These are phyloP conservation scores for Leptodirus hochenwartii DNA, from an alignment of 2,888 invertebrate genomes.

Conservation along the genomic window DNA sequence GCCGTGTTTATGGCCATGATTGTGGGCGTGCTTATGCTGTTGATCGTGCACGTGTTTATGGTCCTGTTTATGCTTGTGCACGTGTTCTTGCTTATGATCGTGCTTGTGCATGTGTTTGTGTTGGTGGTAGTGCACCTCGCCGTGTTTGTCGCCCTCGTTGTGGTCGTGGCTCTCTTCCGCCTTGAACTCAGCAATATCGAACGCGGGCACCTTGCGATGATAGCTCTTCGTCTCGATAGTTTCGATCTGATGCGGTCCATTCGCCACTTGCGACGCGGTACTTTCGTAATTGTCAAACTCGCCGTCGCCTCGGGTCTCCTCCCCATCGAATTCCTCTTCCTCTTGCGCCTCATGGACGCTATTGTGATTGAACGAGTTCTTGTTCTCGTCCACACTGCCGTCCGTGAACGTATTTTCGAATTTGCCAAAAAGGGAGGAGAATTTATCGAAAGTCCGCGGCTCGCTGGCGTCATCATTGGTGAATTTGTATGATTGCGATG, in stretches of 20 bases:
- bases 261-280: constrained; percentile 8
- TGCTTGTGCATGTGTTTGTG: constrained; percentile 11
- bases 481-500: no score
- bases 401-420: no score
- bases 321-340: no score
- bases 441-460: no score
- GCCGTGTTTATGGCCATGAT: constrained; percentile 8
- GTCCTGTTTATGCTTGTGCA: constrained; percentile 11
- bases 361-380: no score
- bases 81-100: constrained; percentile 10
- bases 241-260: constrained; percentile 12
- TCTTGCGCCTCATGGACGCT: no score
- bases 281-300: constrained; percentile 9
- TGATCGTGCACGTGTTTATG: constrained; percentile 10
- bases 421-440: no score
- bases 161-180: constrained; percentile 8
- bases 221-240: constrained; percentile 11
- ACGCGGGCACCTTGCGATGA: constrained; percentile 11
- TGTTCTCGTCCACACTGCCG: no score
- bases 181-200: constrained; percentile 8
- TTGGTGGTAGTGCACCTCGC: constrained; percentile 10
- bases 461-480: no score
- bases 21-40: constrained; percentile 9
- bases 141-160: constrained; percentile 9
- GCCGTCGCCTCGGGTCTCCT: constrained; percentile 7